Base-by-base conservation (phyloP, 2,113 vertebrate genomes). In the Brachyhypopomus gauderio region DNA sequence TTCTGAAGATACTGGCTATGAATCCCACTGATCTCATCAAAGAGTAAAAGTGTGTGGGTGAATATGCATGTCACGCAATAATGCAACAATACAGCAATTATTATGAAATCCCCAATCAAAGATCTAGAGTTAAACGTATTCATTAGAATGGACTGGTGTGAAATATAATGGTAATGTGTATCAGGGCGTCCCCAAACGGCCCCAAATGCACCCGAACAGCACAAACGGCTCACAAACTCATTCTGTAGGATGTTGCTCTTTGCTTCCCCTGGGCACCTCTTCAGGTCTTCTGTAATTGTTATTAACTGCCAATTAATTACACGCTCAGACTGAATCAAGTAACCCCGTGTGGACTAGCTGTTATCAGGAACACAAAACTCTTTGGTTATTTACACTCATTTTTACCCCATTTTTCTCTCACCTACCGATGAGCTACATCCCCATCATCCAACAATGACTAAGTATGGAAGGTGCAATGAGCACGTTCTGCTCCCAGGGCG, bases 271-370 rank as follows among this genome's bases (percentile, higher is more conserved):
- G 79, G 55, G 34, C 36, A 9, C 34, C 58, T 80, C 73, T 74
- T 86, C 82, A 72, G 30, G 63, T 16, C 77, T 82, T 81, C 86
- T 88, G 87, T 85, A 87, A 88, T 89, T 89, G 87, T 89, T 88
- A 87, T 85, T 77, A 89, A 86, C 85, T 86, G 87, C 85, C 83
- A 90, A 90, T 91, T 89, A 88, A 88, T 88, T 88, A 89, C 83
- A 85, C 78, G 72, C 80, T 62, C 27, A 85, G 81, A 88, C 76
- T 92, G 90, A 89, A 92, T 89, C 23, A 81, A 88, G 86, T 91
- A 87, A 90, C 88, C 89, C 86, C 56, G 55, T 72, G 48, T 30
- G 30, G 30, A 30, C 30, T 30, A 30, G 30, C 30, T 30, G 83
- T 88, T 86, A 88, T 78, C 90, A 87, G 89, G 80, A 81, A 30